Base-by-base conservation (phyloP, 1,140 invertebrate species). In the Anadara kagoshimensis region DNA sequence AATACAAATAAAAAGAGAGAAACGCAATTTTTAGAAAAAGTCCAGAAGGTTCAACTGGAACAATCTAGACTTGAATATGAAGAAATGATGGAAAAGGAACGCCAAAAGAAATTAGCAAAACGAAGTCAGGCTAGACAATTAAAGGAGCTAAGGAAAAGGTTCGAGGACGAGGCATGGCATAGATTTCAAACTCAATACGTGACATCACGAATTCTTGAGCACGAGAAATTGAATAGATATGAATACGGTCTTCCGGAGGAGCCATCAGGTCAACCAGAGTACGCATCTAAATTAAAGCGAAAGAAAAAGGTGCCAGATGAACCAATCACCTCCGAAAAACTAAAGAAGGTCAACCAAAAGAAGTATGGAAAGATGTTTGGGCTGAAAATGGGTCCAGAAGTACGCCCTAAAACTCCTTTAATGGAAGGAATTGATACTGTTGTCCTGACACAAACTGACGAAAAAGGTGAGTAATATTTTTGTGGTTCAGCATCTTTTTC, bases 351-450 rank as follows among this genome's bases (percentile, higher is more conserved):
- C 11, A 71, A 78, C 45, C 71, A 75, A 57, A 76, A 73, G 64
- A 75, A 72, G 53, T 81, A 74, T 66, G 53, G 58, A 45, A 69
- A 79, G 41, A 73, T 84, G 76, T 84, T 84, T 61, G 68, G 69
- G 43, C 61, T 75, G 7, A 73, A 75, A 24, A 69, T 56, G 47
- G 76, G 78, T 1, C 75, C 78, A 2, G 57, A 70, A 8, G 69
- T 64, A 54, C 11, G 64, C 4, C 54, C 63, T 7, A 83, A 79
- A 61, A 64, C 70, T 11, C 83, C 83, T 10, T 79, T 78, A 47
- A 85, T 85, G 83, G 83, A 85, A 51, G 83, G 83, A 8, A 80
- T 82, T 22, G 82, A 85, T 62, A 80, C 73, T 3, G 77, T 85
- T 4, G 65, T 73, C 0, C 29, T 85, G 16, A 72, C 62, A 41